These are phyloP conservation scores for Lasioglossum malachurum DNA, from an alignment of 2,888 invertebrate species.

Conservation along the genomic window DNA sequence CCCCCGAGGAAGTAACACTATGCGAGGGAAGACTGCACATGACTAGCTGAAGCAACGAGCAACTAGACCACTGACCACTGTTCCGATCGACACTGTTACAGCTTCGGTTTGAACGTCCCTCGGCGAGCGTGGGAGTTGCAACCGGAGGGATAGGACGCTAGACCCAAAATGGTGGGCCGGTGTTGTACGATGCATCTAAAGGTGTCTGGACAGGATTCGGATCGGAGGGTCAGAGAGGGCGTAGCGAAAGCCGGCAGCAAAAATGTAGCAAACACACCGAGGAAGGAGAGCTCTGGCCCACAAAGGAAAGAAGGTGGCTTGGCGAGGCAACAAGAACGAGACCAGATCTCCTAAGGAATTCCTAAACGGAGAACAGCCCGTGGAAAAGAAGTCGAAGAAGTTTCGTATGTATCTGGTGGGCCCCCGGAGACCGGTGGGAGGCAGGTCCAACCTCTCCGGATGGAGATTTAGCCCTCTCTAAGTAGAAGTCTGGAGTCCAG, in stretches of 20 bases:
- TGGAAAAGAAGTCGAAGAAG: conserved; percentile 20
- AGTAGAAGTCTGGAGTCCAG: conserved; percentile 74
- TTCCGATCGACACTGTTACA: not conserved
- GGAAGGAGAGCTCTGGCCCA: not conserved
- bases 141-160: not conserved
- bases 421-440: not conserved
- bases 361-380: conserved; percentile 9
- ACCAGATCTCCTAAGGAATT: not conserved
- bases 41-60: not conserved
- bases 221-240: not conserved
- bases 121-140: not conserved
- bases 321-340: not conserved
- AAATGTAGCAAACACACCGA: not conserved
- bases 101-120: not conserved
- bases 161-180: not conserved
- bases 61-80: not conserved
- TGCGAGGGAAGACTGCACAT: too few species aligned
- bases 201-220: not conserved
- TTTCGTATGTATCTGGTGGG: conserved; percentile 23
- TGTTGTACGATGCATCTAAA: not conserved
- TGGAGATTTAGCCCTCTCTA: conserved; percentile 76
- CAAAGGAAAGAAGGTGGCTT: conserved; percentile 1
- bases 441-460: conserved; percentile 56
- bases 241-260: conserved; percentile 10
- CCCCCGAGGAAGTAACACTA: too few species aligned